Conservation (phyloP, 1,140 invertebrate genomes). For the Augochlora pura region DNA sequence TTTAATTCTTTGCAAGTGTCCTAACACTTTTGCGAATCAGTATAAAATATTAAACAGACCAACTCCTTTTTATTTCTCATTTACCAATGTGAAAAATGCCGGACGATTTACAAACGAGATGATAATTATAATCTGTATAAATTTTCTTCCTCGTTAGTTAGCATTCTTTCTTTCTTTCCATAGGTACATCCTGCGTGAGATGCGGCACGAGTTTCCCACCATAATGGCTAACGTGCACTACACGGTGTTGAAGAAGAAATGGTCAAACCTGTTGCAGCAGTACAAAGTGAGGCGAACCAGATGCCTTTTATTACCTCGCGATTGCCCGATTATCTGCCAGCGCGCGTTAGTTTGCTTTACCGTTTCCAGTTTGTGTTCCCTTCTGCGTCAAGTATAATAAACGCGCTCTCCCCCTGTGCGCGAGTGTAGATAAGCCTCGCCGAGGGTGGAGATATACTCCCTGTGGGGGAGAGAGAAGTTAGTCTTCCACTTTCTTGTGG, state of each 20-base stretch:
- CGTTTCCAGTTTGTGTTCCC: background rate
- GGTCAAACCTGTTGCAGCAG: slow-evolving; percentile 71
- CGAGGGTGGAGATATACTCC: too few species aligned
- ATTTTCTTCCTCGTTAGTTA: background rate
- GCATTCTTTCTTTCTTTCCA: background rate
- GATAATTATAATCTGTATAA: too few species aligned
- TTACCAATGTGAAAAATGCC: too few species aligned
- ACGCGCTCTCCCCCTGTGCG: background rate
- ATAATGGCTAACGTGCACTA: slow-evolving; percentile 71
- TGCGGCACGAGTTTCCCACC: slow-evolving; percentile 68
- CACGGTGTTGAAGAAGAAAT: slow-evolving; percentile 71
- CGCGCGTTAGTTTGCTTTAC: slow-evolving; percentile 49
- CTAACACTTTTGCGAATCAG: too few species aligned
- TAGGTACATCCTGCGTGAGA: slow-evolving; percentile 67
- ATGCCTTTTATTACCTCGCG: slow-evolving; percentile 29
- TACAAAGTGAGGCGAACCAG: slow-evolving; percentile 67
- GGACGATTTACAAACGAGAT: too few species aligned
- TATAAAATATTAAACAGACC: too few species aligned
- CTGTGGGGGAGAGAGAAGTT: too few species aligned
- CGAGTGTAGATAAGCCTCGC: background rate
- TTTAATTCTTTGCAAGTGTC: too few species aligned
- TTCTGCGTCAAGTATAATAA: slow-evolving; percentile 16
- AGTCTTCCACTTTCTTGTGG: too few species aligned
- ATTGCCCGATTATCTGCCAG: slow-evolving; percentile 14
- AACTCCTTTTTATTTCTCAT: too few species aligned